Evolutionary conservation across 2,113 vertebrate species (phyloP).

Genomic region (Esox niger): DNA sequence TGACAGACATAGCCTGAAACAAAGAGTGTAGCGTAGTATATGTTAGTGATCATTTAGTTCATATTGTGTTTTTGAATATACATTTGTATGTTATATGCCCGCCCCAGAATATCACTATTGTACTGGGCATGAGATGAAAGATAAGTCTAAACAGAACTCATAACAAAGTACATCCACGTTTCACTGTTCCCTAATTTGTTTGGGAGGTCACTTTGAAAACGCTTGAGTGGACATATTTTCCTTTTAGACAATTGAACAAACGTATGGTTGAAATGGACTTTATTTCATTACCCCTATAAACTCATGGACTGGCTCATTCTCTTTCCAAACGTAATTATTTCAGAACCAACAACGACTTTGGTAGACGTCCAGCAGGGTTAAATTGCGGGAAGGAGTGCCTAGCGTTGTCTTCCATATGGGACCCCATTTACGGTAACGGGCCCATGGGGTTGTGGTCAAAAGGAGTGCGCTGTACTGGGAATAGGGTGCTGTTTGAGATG

Average conservation of each 20-base stretch:
- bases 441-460: too few relatives aligned
- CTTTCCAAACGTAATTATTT: constrained; percentile 52
- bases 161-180: constrained; percentile 21
- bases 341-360: constrained; percentile 25
- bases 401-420: background rate
- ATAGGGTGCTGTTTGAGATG: too few relatives aligned
- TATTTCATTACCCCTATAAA: constrained; percentile 48
- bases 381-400: constrained; percentile 38
- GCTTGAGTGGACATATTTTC: constrained; percentile 24
- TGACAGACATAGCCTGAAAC: background rate
- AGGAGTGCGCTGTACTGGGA: too few relatives aligned
- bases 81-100: constrained; percentile 2
- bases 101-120: constrained; percentile 7
- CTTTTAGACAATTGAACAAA: constrained; percentile 17
- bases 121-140: background rate
- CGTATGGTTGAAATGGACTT: constrained; percentile 24
- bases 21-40: constrained; percentile 7
- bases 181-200: constrained; percentile 31
- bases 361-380: constrained; percentile 34
- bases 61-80: constrained; percentile 30
- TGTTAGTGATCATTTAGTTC: constrained; percentile 37
- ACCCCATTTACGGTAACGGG: too few relatives aligned
- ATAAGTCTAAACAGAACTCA: constrained; percentile 22
- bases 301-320: constrained; percentile 35
- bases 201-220: constrained; percentile 23